Base-by-base conservation (phyloP, 2,113 vertebrate genomes). In the Mirounga angustirostris region DNA sequence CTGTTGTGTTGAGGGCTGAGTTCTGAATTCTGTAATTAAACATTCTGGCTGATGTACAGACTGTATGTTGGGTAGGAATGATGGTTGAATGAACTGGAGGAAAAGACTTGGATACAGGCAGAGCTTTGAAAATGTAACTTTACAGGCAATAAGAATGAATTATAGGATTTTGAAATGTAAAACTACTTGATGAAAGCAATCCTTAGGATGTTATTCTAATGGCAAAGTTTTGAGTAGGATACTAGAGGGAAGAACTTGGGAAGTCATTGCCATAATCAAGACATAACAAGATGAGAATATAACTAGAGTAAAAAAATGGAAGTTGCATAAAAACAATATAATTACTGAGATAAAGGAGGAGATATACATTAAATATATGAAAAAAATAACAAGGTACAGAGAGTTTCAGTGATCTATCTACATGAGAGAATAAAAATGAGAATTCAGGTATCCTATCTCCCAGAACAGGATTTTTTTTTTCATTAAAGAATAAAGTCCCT, bases 151-250 rank as follows among this genome's bases (percentile, higher is more conserved):
- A 61, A 56, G n/a, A 92, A 88, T 63, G 15, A 43, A 56, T 74
- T 91, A 82, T n/a, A 89, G 5, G 24, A 89, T 76, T 83, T 58
- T 93, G 50, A 82, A 88, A 58, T 96, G 52, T 56, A 56, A 89
- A 83, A 69, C 26, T 13, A 74, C 4, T 89, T 76, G 22, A 56
- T 89, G 8, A 74, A 92, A 83, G 18, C 18, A 67, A 15, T 40
- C 26, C 36, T 67, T 83, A 52, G 18, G 13, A 58, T 88, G 30
- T 36, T 73, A 65, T 65, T 73, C 56, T 65, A 82, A 50, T 82
- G 28, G 4, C 22, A 76, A 56, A 36, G 36, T 79, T 71, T 78
- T 73, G 65, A 89, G 58, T 74, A 74, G 36, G 59, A 71, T 71
- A 78, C 19, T 92, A 71, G 46, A 80, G 14, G 52, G 15, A 67